These are phyloP conservation scores for Micromesistius poutassou DNA, from an alignment of 2,797 vertebrate genomes.

Conservation along the genomic window DNA sequence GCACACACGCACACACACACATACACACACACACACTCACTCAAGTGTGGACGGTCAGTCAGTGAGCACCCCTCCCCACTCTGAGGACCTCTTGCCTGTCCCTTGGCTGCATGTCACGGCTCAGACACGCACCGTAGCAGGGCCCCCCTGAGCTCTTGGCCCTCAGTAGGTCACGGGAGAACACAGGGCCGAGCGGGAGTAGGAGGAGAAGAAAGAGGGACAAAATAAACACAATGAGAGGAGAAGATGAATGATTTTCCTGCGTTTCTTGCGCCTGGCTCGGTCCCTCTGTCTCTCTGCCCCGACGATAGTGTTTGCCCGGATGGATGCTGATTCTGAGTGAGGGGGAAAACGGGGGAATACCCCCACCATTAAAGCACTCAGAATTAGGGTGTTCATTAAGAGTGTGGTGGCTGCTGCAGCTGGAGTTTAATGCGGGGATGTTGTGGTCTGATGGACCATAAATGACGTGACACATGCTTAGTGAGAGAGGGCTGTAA, in stretches of 20 bases:
- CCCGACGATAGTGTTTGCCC: background rate
- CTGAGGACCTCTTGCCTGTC: background rate
- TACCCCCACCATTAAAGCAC: slow-evolving; percentile 52
- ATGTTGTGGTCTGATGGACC: slow-evolving; percentile 56
- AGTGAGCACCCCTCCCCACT: too few species aligned
- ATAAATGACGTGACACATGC: slow-evolving; percentile 59
- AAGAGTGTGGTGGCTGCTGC: slow-evolving; percentile 48
- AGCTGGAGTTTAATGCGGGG: slow-evolving; percentile 43
- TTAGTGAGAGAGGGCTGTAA: slow-evolving; percentile 30
- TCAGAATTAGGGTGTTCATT: slow-evolving; percentile 61
- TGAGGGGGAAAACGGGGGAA: slow-evolving; percentile 45
- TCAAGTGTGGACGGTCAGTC: too few species aligned
- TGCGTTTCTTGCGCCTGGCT: slow-evolving; percentile 19
- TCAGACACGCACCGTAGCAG: background rate
- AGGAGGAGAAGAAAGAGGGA: background rate
- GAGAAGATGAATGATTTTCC: background rate
- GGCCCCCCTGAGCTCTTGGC: too few species aligned
- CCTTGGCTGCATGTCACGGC: background rate
- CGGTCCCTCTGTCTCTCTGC: slow-evolving; percentile 26
- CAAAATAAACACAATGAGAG: background rate
- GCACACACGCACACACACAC: background rate
- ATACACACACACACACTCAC: too few species aligned
- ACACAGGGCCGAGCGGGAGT: background rate
- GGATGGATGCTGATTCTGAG: slow-evolving; percentile 24
- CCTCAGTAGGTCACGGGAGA: background rate